A percentile compares a stretch with the other conserved stretches of the same genome.
These are phyloP conservation scores for Peromyscus nudipes DNA, from an alignment of 2,797 vertebrate genomes.

Conservation along the genomic window DNA sequence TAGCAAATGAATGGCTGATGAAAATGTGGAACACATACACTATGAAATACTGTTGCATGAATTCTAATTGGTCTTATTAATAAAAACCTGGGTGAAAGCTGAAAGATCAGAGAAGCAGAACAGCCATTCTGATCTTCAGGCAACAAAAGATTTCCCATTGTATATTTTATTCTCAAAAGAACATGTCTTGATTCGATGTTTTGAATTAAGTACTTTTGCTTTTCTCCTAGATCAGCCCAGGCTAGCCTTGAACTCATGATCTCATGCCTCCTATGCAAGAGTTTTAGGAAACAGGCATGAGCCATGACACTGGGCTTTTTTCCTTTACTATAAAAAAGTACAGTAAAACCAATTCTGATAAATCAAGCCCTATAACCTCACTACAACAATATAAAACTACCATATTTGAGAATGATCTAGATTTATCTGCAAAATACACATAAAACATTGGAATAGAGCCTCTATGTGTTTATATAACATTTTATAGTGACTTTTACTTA, in stretches of 20 bases:
- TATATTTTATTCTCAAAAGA: background rate
- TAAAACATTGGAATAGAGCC: background rate
- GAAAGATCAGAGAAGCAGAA: too few species aligned
- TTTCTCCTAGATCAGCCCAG: background rate
- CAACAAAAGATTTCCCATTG: background rate
- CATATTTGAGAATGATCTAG: background rate
- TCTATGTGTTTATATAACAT: background rate
- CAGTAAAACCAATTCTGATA: background rate
- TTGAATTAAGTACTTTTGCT: background rate
- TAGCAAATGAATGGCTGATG: background rate
- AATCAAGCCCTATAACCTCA: background rate
- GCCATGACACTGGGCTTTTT: background rate
- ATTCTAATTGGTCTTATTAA: too few species aligned
- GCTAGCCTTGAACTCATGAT: background rate
- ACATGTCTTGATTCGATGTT: background rate
- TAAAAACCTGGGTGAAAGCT: too few species aligned
- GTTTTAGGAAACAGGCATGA: background rate
- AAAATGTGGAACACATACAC: background rate
- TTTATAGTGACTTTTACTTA: slow-evolving; percentile 51
- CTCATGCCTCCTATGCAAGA: background rate
- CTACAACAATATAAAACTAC: background rate
- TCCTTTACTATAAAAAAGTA: slow-evolving; percentile 16
- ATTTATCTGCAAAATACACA: background rate
- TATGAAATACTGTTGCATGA: background rate
- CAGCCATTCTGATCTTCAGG: too few species aligned